Conservation (phyloP, 2,797 vertebrate genomes). For the Enteromius afrohamiltoni region DNA sequence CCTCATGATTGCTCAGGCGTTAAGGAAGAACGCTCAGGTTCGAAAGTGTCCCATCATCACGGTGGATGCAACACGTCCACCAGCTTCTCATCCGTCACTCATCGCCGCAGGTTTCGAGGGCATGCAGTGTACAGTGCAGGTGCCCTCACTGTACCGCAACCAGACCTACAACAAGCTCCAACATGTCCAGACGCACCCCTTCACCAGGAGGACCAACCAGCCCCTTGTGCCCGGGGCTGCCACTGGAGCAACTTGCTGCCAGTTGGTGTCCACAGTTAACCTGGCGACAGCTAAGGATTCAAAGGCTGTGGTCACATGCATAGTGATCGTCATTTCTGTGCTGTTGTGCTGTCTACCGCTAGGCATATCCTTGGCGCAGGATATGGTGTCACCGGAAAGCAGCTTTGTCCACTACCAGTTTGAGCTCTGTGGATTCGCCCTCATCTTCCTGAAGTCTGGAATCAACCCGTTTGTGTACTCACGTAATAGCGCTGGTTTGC, state of each 20-base stretch:
- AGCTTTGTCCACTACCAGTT: conserved; percentile 92
- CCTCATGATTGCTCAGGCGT: conserved; percentile 89
- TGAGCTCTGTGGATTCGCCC: conserved; percentile 92
- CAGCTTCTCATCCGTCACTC: conserved; percentile 75
- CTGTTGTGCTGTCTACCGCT: conserved; percentile 94
- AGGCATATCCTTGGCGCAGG: conserved; percentile 88
- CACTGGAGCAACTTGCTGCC: conserved; percentile 80
- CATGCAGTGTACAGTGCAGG: conserved; percentile 77
- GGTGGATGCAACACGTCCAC: conserved; percentile 79
- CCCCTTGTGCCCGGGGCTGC: conserved; percentile 71
- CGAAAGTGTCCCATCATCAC: conserved; percentile 84
- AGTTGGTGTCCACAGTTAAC: conserved; percentile 87
- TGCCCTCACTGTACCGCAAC: conserved; percentile 87
- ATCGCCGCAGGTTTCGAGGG: conserved; percentile 76
- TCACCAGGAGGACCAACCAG: conserved; percentile 73
- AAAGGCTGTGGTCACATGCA: conserved; percentile 89
- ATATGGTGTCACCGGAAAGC: conserved; percentile 80
- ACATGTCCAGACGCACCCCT: conserved; percentile 80
- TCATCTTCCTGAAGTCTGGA: conserved; percentile 94
- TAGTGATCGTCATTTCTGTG: conserved; percentile 90
- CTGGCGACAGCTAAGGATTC: conserved; percentile 91
- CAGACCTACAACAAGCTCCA: conserved; percentile 89
- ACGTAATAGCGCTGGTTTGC: conserved; percentile 91
- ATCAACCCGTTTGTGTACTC: conserved; percentile 98
- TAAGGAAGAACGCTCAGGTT: conserved; percentile 88